Conservation (phyloP, 2,113 vertebrate genomes). For the Hemiscyllium ocellatum region DNA sequence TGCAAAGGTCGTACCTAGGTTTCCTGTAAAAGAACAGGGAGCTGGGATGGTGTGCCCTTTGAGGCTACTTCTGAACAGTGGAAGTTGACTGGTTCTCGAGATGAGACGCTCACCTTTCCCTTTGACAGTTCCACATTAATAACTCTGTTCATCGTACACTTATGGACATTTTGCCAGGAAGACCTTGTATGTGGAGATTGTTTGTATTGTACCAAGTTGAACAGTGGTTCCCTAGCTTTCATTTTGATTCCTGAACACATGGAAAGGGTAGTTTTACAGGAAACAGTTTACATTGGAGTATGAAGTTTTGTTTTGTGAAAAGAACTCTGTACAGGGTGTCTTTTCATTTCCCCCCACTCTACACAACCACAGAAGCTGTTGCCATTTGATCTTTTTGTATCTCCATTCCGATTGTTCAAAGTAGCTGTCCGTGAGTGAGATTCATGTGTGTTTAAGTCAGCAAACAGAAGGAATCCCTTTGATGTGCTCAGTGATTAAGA, state of each 20-base stretch:
- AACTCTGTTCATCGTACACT: neutral
- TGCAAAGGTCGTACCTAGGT: no score
- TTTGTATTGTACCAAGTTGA: neutral
- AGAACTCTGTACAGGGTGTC: neutral
- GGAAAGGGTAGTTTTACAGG: neutral
- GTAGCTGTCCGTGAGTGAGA: neutral
- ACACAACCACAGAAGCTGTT: neutral
- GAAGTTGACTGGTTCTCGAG: neutral
- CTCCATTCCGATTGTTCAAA: neutral
- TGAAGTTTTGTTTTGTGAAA: neutral
- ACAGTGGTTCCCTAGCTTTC: neutral
- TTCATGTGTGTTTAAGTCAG: neutral
- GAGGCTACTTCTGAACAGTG: neutral
- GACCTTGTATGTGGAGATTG: neutral
- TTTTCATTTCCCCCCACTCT: neutral
- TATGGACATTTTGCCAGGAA: neutral
- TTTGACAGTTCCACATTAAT: neutral
- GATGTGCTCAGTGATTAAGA: neutral
- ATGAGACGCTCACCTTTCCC: neutral
- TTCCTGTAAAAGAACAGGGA: no score
- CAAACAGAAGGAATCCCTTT: neutral
- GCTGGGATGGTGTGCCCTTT: neutral
- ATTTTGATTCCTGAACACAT: neutral
- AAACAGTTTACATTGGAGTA: neutral
- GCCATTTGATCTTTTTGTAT: neutral